Percentiles rank a stretch among this genome's conserved stretches.
These are phyloP conservation scores for Leptinotarsa tumamoca DNA, from an alignment of 2,888 invertebrate species.

Conservation along the genomic window DNA sequence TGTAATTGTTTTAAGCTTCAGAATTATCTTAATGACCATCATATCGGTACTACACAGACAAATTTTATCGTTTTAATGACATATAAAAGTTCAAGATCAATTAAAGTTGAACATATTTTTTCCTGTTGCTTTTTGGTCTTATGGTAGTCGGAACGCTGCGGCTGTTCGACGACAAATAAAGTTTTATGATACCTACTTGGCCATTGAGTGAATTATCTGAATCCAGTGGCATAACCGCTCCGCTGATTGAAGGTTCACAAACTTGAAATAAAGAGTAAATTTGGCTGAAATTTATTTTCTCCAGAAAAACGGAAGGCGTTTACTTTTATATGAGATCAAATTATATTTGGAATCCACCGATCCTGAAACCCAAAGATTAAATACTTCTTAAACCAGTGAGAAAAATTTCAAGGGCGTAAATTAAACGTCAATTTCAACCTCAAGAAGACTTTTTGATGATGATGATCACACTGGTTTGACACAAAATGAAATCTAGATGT, in stretches of 20 bases:
- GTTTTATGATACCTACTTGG: conserved; percentile 41
- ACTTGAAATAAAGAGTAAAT: too few relatives aligned
- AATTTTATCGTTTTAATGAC: conserved; percentile 42
- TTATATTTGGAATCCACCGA: too few relatives aligned
- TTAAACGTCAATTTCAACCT: too few relatives aligned
- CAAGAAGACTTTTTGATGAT: too few relatives aligned
- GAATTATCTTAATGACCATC: conserved; percentile 15
- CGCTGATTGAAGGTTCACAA: background rate
- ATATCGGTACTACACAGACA: conserved; percentile 32
- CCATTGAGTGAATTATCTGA: conserved; percentile 36
- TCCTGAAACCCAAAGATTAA: too few relatives aligned
- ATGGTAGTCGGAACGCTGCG: conserved; percentile 15
- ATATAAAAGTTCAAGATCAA: conserved; percentile 40
- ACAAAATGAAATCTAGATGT: too few relatives aligned
- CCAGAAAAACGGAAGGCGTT: background rate
- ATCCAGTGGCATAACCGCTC: conserved; percentile 22
- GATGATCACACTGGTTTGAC: too few relatives aligned
- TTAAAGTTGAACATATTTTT: conserved; percentile 40
- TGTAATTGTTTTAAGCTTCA: background rate
- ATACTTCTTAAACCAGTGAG: too few relatives aligned
- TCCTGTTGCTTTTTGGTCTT: conserved; percentile 32
- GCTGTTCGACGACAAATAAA: conserved; percentile 39
- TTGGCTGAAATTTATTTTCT: too few relatives aligned
- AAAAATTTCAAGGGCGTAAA: too few relatives aligned
- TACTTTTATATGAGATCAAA: too few relatives aligned